Evolutionary conservation across 2,113 vertebrate genomes (phyloP), one percentile per base, ranked within the genome.

Genomic region (Mustela nigripes): DNA sequence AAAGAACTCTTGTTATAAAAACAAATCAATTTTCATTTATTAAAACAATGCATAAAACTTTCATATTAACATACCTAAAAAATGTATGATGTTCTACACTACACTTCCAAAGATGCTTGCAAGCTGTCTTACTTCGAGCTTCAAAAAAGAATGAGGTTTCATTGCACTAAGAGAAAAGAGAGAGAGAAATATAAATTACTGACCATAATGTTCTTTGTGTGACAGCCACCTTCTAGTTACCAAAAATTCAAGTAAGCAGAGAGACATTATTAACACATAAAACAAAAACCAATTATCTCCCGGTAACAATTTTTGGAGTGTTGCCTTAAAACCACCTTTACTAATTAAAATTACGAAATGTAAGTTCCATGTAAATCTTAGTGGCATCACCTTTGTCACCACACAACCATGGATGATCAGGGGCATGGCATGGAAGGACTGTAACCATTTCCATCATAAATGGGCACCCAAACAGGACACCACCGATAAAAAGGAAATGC

Each of bases 131-230:
- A 98, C 98, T 99, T 63, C 97, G 98, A 31, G 99, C 98, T 97
- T 99, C 99, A 97, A 99, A 99, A 98, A 99, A 99, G 98, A 99
- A 99, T 0, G 99, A 99, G 15, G 99, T 99, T 98, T 99, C 99
- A 45, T 98, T 99, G 98, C 99, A 99, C 99, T 99, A 98, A 94
- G 50, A 83, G 74, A 86, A 53, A 39, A 21, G 36, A 93, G 91
- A 97, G n/a, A 71, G 2, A 11, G 28, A 60, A 28, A 56, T 65
- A 73, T 1, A 15, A 93, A 58, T n/a, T 11, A 96, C 86, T 87
- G 39, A 78, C 33, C 1, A 36, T 56, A 12, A 7, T 14, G 33
- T 22, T 96, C 50, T 88, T 91, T 45, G 89, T 26, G 67, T 60
- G 36, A 42, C 28, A 48, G 2, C 3, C 6, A 73, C 65, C 15